Percentiles rank a stretch among this genome's conserved stretches.
These are phyloP conservation scores for Dromococcyx pavoninus DNA, from an alignment of 2,797 vertebrate species.

Conservation along the genomic window DNA sequence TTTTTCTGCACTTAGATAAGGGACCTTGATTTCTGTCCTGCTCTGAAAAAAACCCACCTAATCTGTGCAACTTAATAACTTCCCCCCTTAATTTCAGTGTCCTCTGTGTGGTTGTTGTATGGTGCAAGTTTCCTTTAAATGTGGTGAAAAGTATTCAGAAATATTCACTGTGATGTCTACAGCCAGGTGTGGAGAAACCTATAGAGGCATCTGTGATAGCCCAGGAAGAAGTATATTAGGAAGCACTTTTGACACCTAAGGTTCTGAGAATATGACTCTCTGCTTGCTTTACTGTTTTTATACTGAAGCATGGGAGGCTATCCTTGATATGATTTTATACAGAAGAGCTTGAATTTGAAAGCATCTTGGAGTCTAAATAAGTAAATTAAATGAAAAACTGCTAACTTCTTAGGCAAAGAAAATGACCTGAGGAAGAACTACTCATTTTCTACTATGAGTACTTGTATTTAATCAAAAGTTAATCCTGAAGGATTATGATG, in stretches of 20 bases:
- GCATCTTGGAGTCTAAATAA: not conserved
- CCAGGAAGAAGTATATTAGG: not conserved
- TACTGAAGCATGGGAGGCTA: not conserved
- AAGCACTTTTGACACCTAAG: not conserved
- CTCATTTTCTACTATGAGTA: not conserved
- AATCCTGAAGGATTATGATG: conserved; percentile 34
- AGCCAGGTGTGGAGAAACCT: not conserved
- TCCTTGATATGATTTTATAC: not conserved
- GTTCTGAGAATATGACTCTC: not conserved
- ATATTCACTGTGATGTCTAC: not conserved
- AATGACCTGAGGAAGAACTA: not conserved
- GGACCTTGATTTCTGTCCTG: not conserved
- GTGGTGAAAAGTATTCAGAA: not conserved
- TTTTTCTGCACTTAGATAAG: not conserved
- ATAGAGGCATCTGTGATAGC: not conserved
- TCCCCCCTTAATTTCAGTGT: not conserved
- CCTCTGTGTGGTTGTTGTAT: not conserved
- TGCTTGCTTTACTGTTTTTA: not conserved
- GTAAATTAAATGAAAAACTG: not conserved
- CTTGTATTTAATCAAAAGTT: conserved; percentile 41
- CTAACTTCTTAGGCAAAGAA: not conserved
- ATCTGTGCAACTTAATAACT: fast-evolving
- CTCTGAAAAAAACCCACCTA: not conserved
- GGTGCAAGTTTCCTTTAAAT: not conserved
- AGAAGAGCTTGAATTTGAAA: not conserved